Evolutionary conservation across 2,797 vertebrate genomes (phyloP).

Genomic region (Fundulus diaphanus): DNA sequence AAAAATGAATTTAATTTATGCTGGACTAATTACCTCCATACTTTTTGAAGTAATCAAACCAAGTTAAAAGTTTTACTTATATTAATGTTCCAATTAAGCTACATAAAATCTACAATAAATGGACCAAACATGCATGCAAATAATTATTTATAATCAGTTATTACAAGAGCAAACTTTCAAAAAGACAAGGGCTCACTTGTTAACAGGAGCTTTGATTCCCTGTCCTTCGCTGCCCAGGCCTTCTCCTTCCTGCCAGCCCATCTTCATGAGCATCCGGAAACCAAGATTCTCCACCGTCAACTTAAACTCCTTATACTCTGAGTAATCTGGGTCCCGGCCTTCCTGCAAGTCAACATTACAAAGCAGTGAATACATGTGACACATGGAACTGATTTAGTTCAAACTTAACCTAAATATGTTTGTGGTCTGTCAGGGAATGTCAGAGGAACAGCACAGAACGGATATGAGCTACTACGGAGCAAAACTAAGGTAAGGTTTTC

Average conservation of each 20-base stretch:
- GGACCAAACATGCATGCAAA: not conserved
- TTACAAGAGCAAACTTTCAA: not conserved
- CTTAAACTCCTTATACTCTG: constrained; percentile 99
- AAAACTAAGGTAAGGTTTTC: not conserved
- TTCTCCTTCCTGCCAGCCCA: constrained; percentile 99
- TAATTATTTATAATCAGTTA: not conserved
- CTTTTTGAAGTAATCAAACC: not conserved
- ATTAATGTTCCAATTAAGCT: not conserved
- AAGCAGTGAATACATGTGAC: constrained; percentile 7
- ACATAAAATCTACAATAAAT: not conserved
- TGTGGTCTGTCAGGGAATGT: not conserved
- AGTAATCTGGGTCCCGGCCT: constrained; percentile 96
- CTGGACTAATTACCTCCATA: not conserved
- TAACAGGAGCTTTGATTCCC: constrained; percentile 94
- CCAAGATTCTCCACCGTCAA: constrained; percentile 98
- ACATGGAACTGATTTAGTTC: not conserved
- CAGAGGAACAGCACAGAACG: not conserved
- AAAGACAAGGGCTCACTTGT: constrained; percentile 82
- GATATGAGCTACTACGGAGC: not conserved
- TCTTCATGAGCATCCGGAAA: constrained; percentile 99
- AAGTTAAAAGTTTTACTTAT: not conserved
- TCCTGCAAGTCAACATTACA: constrained; percentile 81
- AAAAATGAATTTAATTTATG: not conserved
- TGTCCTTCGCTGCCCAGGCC: constrained; percentile 93
- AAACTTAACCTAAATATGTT: not conserved